Percentiles rank a stretch among this genome's conserved stretches.
Conservation (phyloP, 2,888 invertebrate species). For the Troides helena region DNA sequence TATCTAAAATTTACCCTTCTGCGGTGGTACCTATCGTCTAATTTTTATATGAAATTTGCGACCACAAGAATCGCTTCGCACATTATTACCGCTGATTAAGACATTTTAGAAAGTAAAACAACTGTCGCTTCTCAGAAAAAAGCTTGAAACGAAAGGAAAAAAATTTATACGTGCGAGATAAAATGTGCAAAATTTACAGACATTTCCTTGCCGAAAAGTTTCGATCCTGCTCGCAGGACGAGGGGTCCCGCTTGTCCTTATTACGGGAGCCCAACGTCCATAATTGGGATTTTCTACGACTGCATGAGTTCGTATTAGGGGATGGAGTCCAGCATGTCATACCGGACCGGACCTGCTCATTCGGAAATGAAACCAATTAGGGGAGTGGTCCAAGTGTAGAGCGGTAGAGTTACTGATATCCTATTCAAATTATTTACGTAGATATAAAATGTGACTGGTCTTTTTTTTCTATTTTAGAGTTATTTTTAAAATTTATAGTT, state of each 20-base stretch:
- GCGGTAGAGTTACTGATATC: constrained; percentile 15
- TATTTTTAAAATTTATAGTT: no score
- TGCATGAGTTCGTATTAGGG: constrained; percentile 44
- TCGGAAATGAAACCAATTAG: constrained; percentile 78
- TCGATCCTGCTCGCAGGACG: background rate
- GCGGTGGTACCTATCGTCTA: no score
- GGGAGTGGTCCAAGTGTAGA: constrained; percentile 48
- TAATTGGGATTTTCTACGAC: constrained; percentile 47
- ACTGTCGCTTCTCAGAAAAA: background rate
- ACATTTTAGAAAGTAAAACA: no score
- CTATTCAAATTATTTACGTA: no score
- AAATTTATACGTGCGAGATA: constrained; percentile 13
- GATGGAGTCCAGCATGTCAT: constrained; percentile 61
- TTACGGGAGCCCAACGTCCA: constrained; percentile 45
- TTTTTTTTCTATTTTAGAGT: no score
- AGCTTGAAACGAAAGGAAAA: background rate
- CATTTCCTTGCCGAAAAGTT: constrained; percentile 21
- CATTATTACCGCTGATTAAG: no score
- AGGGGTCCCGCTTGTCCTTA: constrained; percentile 39
- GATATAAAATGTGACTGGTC: no score
- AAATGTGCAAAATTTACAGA: constrained; percentile 21
- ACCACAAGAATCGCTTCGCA: no score
- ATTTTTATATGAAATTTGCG: no score
- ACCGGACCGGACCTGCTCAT: constrained; percentile 67
- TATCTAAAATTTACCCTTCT: no score